Percentiles rank a stretch among this genome's conserved stretches.
phyloP scores from a whole-genome alignment of 2,113 vertebrate species.

The Macroglossus sobrinus region DNA sequence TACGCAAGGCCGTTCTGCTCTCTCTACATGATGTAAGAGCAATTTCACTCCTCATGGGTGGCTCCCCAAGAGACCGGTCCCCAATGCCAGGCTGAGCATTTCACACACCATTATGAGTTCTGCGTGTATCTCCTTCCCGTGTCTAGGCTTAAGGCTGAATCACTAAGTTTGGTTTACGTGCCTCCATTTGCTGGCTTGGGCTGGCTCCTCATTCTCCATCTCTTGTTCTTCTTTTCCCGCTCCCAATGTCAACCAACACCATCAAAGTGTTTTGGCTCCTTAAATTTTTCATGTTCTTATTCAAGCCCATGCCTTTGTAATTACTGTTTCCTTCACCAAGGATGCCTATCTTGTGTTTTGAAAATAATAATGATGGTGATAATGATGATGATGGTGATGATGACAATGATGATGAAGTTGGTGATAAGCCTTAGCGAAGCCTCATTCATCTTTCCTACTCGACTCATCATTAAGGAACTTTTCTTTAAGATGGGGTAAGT shows the following conservation, averaged over 20 bases:
- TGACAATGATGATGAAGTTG: too few relatives aligned
- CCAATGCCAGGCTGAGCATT: rapidly evolving
- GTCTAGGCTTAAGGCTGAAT: not conserved
- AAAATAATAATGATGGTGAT: rapidly evolving
- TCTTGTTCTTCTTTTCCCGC: not conserved
- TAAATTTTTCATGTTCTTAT: rapidly evolving
- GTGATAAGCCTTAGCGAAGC: not conserved
- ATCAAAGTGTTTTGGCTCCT: not conserved
- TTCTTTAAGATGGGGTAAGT: rapidly evolving
- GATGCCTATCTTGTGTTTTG: not conserved
- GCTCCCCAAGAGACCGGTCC: rapidly evolving
- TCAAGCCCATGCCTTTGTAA: not conserved
- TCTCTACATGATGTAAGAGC: not conserved
- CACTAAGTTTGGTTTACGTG: not conserved
- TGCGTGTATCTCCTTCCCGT: rapidly evolving
- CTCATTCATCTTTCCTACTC: not conserved
- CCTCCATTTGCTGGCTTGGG: rapidly evolving
- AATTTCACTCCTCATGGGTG: too few relatives aligned
- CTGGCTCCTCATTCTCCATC: not conserved
- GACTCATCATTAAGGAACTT: not conserved
- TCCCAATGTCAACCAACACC: not conserved
- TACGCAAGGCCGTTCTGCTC: not conserved
- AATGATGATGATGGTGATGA: rapidly evolving
- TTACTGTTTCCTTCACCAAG: not conserved
- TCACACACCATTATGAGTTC: rapidly evolving